phyloP scores from a whole-genome alignment of 2,113 vertebrate genomes.

The Tenebrosternarchus preto region DNA sequence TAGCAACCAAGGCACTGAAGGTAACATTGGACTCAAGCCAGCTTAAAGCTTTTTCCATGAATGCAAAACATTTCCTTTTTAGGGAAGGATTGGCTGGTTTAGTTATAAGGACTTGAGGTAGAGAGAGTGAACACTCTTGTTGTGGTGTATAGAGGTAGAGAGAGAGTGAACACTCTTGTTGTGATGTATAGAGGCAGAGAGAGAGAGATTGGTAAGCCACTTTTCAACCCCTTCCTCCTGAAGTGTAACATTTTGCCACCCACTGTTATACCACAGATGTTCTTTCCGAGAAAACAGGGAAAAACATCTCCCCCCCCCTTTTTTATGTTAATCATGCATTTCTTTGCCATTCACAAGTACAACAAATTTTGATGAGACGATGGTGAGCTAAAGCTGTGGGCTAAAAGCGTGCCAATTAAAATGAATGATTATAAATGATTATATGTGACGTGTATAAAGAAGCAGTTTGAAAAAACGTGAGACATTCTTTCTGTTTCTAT shows the following conservation, averaged over 20 bases:
- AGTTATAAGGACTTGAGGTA: neutral
- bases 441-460: no score
- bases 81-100: neutral
- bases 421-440: no score
- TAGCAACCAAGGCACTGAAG: constrained; percentile 85
- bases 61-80: no score
- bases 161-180: neutral
- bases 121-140: neutral
- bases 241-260: neutral
- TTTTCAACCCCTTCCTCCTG: neutral
- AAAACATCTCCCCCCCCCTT: no score
- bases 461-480: no score
- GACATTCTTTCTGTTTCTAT: no score
- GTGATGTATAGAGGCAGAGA: neutral
- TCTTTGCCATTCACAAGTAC: neutral
- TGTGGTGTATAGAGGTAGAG: neutral
- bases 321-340: neutral
- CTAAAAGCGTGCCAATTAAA: neutral
- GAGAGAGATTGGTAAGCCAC: neutral
- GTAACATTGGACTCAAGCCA: constrained; percentile 64
- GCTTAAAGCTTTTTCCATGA: neutral
- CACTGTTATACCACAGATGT: neutral
- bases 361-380: neutral
- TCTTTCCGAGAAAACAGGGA: neutral
- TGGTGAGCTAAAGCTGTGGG: neutral